phyloP scores from a whole-genome alignment of 2,113 vertebrate genomes.

The Edolisoma coerulescens region DNA sequence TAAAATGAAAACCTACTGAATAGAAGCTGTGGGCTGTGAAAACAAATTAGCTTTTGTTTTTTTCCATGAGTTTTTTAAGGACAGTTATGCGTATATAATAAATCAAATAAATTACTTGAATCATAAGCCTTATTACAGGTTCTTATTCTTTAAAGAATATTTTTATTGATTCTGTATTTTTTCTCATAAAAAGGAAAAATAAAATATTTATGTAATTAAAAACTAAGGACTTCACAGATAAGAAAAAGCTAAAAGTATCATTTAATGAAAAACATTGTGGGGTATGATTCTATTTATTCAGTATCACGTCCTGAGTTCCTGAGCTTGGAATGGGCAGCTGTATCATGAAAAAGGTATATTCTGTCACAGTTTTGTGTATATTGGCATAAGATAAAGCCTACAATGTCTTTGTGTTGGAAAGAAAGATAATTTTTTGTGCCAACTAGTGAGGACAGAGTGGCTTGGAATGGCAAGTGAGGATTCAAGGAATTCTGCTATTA shows the following conservation, averaged over 20 bases:
- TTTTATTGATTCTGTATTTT: neutral
- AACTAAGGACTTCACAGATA: neutral
- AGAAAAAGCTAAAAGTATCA: neutral
- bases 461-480: neutral
- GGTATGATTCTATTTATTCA: neutral
- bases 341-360: neutral
- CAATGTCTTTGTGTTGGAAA: neutral
- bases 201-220: neutral
- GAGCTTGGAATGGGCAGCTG: neutral
- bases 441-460: neutral
- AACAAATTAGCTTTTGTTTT: neutral
- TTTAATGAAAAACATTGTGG: neutral
- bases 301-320: neutral
- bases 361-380: neutral
- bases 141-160: neutral
- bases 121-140: neutral
- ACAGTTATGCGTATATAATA: neutral
- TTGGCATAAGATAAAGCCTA: neutral
- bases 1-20: neutral
- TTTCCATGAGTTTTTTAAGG: neutral
- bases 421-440: neutral
- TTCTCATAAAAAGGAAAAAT: neutral
- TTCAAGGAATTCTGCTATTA: neutral
- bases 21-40: neutral
- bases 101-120: neutral